These are phyloP conservation scores for Spizella passerina DNA, from an alignment of 2,797 vertebrate species.

Conservation along the genomic window DNA sequence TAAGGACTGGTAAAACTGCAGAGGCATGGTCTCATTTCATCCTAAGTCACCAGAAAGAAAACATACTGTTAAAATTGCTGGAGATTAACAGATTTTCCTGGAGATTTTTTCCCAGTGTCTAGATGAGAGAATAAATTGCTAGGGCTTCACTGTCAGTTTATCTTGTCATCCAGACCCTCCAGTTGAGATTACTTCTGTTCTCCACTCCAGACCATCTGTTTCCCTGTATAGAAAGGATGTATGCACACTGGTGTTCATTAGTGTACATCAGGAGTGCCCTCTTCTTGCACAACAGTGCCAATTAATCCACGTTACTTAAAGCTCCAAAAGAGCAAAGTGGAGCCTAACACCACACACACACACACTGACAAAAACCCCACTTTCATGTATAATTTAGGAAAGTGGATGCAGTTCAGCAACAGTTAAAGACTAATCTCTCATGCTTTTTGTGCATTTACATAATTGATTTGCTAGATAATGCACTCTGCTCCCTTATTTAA, in stretches of 20 bases:
- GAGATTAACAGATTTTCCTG: conserved; percentile 36
- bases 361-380: background rate
- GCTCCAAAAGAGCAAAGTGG: background rate
- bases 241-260: conserved; percentile 42
- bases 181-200: conserved; percentile 44
- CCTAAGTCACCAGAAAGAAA: conserved; percentile 7
- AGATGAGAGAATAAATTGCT: conserved; percentile 29
- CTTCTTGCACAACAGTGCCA: background rate
- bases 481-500: conserved; percentile 82
- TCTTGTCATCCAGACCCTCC: conserved; percentile 57
- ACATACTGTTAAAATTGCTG: background rate
- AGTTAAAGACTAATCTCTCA: conserved; percentile 77
- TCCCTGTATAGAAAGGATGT: conserved; percentile 9
- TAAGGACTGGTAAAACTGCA: background rate
- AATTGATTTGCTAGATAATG: conserved; percentile 83
- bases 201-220: conserved; percentile 61
- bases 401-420: conserved; percentile 70
- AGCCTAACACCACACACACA: background rate
- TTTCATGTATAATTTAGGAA: conserved; percentile 73
- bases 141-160: conserved; percentile 39
- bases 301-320: conserved; percentile 43
- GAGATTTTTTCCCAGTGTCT: background rate
- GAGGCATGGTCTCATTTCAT: background rate
- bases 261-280: conserved; percentile 26
- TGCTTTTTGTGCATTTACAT: conserved; percentile 80